Base-by-base conservation (phyloP, 2,797 vertebrate species). In the Bovichtus diacanthus region DNA sequence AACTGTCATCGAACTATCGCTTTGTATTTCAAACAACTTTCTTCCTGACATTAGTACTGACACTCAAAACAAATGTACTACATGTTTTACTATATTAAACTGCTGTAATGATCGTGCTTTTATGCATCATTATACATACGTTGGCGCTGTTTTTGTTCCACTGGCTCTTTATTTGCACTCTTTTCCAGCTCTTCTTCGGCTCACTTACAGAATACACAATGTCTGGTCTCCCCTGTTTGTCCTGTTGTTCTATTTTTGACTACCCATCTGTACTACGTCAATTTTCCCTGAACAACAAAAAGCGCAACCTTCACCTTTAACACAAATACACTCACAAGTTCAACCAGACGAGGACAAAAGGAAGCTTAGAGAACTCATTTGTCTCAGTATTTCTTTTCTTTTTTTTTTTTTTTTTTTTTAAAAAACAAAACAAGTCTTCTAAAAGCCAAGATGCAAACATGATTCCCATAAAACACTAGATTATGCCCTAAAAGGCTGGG, bases 401-500 rank as follows among this genome's bases (percentile, higher is more conserved):
- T n/a, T n/a, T n/a, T n/a, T n/a, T n/a, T n/a, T n/a, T n/a, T n/a
- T n/a, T n/a, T n/a, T n/a, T n/a, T 70, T 6, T 29, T 2, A 21
- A 49, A 9, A 61, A 9, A 47, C 11, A 34, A 60, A 61, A 9
- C 47, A 11, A 34, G 60, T 65, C 50, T 11, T 62, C 25, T 61
- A 6, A 65, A n/a, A 54, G 43, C 36, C 27, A 10, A 54, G 34
- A 68, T 59, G 27, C 19, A 58, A 55, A 36, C n/a, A 13, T 1
- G 4, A 73, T 55, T 76, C 63, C 31, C 54, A n/a, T n/a, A n/a
- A n/a, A 76, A 82, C 46, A 70, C 25, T 7, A 66, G 43, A 74
- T 65, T 66, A 50, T 1, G 0, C 15, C 9, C 74, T 51, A 70
- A 73, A 87, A 74, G 36, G 18, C 62, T 50, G 21, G 55, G 31